These are phyloP conservation scores for Oikopleura vanhoeffeni DNA, from an alignment of 23 tunicate species.

Conservation along the genomic window DNA sequence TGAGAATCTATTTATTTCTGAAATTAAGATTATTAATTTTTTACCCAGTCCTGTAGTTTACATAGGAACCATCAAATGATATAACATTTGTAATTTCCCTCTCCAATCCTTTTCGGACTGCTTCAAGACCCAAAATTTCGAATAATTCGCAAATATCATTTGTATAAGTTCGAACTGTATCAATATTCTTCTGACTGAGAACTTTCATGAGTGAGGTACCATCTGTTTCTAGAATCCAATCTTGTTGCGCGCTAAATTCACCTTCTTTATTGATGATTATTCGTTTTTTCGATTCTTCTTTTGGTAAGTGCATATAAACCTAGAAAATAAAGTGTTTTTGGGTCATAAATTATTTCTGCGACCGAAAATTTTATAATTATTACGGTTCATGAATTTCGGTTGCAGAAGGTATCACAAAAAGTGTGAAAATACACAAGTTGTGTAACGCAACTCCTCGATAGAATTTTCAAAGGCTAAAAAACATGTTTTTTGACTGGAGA, in stretches of 20 bases:
- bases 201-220: constrained; percentile 86
- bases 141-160: constrained; percentile 73
- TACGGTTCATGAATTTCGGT: no score
- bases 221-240: constrained; percentile 96
- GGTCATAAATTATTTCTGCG: no score
- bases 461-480: no score
- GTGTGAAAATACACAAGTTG: no score
- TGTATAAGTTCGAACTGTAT: constrained; percentile 70
- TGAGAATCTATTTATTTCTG: no score
- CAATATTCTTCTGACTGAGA: constrained; percentile 59
- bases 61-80: constrained; percentile 91
- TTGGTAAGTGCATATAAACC: constrained; percentile 97
- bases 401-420: no score
- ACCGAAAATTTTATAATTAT: no score
- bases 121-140: constrained; percentile 87
- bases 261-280: constrained; percentile 84
- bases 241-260: constrained; percentile 83
- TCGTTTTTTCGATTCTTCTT: constrained; percentile 81
- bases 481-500: no score
- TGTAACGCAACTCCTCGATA: no score
- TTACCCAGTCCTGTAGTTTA: constrained; percentile 91
- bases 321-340: no score
- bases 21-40: no score
- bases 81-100: constrained; percentile 84
- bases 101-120: constrained; percentile 79